These are phyloP conservation scores for Palaemon carinicauda DNA, from an alignment of 1,140 invertebrate genomes.

Conservation along the genomic window DNA sequence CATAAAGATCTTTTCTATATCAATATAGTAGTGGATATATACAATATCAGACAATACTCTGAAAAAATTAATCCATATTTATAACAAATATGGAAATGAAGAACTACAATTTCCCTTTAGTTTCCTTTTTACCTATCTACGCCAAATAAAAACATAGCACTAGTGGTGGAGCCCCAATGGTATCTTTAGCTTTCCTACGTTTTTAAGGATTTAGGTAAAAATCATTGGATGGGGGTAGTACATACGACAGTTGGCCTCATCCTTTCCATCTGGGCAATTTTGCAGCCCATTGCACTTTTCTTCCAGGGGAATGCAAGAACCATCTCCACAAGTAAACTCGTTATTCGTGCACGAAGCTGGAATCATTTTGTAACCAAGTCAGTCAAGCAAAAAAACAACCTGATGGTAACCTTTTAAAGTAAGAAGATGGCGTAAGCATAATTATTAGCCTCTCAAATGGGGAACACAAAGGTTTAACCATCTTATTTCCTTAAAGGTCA, in stretches of 20 bases:
- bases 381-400: constrained; percentile 25
- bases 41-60: not conserved
- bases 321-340: constrained; percentile 62
- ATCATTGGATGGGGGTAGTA: constrained; percentile 8
- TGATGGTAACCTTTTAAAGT: not conserved
- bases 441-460: no score
- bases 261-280: constrained; percentile 77
- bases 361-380: constrained; percentile 44
- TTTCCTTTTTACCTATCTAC: no score
- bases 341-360: constrained; percentile 56
- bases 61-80: no score
- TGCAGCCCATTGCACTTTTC: constrained; percentile 71
- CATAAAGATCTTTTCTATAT: no score
- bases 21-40: not conserved
- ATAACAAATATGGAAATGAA: no score
- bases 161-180: no score
- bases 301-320: constrained; percentile 63
- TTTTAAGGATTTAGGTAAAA: not conserved
- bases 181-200: no score
- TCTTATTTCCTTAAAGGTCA: constrained; percentile 6
- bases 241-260: constrained; percentile 78
- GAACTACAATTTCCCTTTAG: no score
- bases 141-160: no score
- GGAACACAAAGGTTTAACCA: no score
- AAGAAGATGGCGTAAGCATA: not conserved